Base-by-base conservation (phyloP, 2,797 vertebrate species). In the Pristis pectinata region DNA sequence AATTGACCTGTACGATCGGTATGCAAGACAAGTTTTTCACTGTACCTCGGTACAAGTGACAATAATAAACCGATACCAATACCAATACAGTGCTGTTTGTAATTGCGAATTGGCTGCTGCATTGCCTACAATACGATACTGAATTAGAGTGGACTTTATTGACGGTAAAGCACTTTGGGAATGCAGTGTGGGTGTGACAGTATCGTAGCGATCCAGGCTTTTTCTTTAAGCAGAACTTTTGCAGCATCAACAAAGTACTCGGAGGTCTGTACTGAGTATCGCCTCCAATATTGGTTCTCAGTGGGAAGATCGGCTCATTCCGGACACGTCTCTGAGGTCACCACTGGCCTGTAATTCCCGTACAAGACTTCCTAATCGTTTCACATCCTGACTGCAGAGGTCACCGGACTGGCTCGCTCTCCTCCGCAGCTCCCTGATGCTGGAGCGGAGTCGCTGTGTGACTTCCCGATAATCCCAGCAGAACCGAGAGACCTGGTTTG, bases 331-430 rank as follows among this genome's bases (percentile, higher is more conserved):
- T 27, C 41, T 37, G 37, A 44, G 70, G 9, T 30, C 0, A 9
- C 22, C 9, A 77, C 95, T 95, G 37, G 98, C 98, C 98, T 98
- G 97, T 95, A 98, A 96, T 94, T 97, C 97, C 64, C 59, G 93
- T 91, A 97, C 97, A 37, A 97, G 96, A 95, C 96, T 97, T 95
- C 95, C 96, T 76, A 98, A 95, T 95, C 94, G 96, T 53, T 95
- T 95, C 95, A 96, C 95, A 8, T 95, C 95, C 19, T 91, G 30
- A 1, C 95, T 95, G 15, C 96, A 97, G 92, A 96, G 95, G 0
- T 94, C 95, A 9, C 80, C 95, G 17, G 95, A 95, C 17, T 96
- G 96, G 96, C 97, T 96, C 95, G 98, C 97, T 70, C 67, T 91
- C 0, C 2, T 95, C 95, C 97, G 96, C 59, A 98, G 96, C 6